phyloP scores from a whole-genome alignment of 2,797 vertebrate genomes.

The Podarcis lilfordi region DNA sequence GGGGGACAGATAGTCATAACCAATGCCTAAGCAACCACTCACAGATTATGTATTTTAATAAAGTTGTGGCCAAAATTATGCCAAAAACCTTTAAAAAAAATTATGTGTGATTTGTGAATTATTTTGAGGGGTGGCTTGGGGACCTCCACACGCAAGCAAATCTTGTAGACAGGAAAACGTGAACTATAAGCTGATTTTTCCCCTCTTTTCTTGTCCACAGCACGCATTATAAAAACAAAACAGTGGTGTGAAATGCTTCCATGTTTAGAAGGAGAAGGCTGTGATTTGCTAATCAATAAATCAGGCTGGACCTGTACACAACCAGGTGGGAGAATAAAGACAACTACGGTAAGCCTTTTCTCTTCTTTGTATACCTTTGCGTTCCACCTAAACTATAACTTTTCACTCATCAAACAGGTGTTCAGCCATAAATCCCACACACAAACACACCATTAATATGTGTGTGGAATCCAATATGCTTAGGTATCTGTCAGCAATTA shows the following conservation, averaged over 20 bases:
- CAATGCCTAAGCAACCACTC: too few species aligned
- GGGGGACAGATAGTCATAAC: too few species aligned
- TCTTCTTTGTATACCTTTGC: conserved; percentile 30
- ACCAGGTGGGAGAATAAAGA: conserved; percentile 98
- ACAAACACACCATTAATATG: not conserved
- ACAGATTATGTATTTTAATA: too few species aligned
- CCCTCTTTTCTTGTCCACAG: conserved; percentile 78
- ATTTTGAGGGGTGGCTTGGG: too few species aligned
- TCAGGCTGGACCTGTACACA: conserved; percentile 99
- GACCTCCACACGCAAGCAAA: not conserved
- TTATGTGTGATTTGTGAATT: too few species aligned
- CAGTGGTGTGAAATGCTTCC: conserved; percentile 99
- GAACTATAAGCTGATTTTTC: conserved; percentile 50
- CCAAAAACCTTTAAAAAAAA: too few species aligned
- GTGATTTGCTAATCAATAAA: conserved; percentile 97
- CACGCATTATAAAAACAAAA: conserved; percentile 94
- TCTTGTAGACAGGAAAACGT: conserved; percentile 48
- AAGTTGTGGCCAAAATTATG: too few species aligned
- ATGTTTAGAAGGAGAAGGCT: conserved; percentile 98
- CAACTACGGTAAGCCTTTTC: conserved; percentile 89
- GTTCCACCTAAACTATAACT: conserved; percentile 21
- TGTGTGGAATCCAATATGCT: not conserved
- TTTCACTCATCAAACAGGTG: conserved; percentile 3
- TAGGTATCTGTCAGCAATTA: not conserved
- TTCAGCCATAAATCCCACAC: not conserved